Evolutionary conservation across 2,888 invertebrate species (phyloP).

Genomic region (Tiliacea citrago): DNA sequence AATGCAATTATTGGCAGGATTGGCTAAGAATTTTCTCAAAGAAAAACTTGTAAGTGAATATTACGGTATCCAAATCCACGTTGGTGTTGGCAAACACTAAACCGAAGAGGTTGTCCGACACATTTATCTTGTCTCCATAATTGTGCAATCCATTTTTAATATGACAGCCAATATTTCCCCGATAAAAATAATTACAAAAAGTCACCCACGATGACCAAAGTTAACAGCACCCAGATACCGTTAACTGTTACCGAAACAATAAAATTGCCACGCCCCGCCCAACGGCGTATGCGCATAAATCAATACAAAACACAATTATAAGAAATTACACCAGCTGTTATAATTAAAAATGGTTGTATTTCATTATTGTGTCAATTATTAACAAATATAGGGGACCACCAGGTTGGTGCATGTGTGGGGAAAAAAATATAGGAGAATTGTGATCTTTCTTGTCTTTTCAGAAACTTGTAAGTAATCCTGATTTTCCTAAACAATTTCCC

Average conservation of each 20-base stretch:
- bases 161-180: conserved; percentile 36
- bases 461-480: background rate
- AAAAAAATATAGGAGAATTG: background rate
- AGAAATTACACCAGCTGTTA: conserved; percentile 80
- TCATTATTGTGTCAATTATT: conserved; percentile 83
- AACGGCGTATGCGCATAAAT: conserved; percentile 80
- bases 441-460: background rate
- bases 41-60: too few relatives aligned
- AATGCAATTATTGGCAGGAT: too few relatives aligned
- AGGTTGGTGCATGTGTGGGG: conserved; percentile 58
- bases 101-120: background rate
- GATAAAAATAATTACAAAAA: conserved; percentile 53
- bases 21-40: too few relatives aligned
- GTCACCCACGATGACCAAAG: conserved; percentile 49
- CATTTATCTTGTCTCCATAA: conserved; percentile 19
- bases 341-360: conserved; percentile 85
- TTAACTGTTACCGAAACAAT: conserved; percentile 82
- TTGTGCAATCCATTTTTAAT: conserved; percentile 48
- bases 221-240: conserved; percentile 65
- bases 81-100: too few relatives aligned
- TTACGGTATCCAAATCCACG: too few relatives aligned
- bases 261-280: conserved; percentile 82
- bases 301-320: conserved; percentile 86
- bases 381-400: conserved; percentile 86
- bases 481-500: background rate